Conservation (phyloP, 53 echinoderm and acorn worm genomes). For the Temnopleurus reevesii region DNA sequence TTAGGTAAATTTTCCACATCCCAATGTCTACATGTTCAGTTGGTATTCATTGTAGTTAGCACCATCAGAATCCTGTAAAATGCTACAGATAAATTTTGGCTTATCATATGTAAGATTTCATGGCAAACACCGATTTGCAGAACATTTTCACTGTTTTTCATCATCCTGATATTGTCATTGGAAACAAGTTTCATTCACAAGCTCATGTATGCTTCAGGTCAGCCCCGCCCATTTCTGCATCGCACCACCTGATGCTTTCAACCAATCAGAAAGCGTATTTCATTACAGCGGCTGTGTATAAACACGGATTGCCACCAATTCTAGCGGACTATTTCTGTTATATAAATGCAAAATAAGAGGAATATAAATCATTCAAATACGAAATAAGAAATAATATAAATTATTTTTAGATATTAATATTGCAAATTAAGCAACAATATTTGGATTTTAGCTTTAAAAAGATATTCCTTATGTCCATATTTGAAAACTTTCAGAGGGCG, state of each 20-base stretch:
- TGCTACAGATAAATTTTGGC: not conserved
- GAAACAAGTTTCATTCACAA: not conserved
- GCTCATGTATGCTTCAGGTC: not conserved
- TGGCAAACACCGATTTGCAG: not conserved
- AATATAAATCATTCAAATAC: not conserved
- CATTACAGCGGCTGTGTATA: not conserved
- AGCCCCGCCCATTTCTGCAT: constrained; percentile 39
- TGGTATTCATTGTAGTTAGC: not conserved
- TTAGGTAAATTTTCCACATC: not conserved
- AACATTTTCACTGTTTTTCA: not conserved
- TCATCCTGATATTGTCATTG: not conserved
- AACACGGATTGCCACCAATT: not conserved
- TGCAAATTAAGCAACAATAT: not conserved
- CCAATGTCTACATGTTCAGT: not conserved
- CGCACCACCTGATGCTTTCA: constrained; percentile 51
- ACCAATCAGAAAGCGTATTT: constrained; percentile 21
- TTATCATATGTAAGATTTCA: not conserved
- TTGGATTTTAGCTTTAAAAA: no score
- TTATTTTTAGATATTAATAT: not conserved
- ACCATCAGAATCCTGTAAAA: no score
- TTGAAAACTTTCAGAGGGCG: not conserved
- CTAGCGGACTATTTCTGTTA: not conserved
- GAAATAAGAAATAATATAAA: no score
- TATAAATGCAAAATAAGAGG: not conserved
- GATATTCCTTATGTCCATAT: not conserved